Conservation (phyloP, 2,888 invertebrate genomes). For the Cerceris rybyensis region DNA sequence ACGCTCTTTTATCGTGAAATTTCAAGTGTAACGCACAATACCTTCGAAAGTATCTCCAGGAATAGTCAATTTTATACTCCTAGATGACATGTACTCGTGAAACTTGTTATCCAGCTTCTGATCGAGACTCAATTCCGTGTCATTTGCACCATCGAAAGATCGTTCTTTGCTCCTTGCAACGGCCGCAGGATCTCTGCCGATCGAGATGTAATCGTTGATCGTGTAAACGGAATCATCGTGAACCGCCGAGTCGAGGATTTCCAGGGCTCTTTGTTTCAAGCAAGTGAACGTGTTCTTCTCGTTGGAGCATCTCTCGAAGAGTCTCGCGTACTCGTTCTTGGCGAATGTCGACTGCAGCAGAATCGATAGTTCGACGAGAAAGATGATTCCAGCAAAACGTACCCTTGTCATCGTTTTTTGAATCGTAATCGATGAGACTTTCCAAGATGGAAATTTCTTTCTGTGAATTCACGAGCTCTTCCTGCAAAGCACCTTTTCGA, state of each 20-base stretch:
- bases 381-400: slow-evolving; percentile 13
- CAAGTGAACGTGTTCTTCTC: slow-evolving; percentile 79
- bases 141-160: slow-evolving; percentile 57
- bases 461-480: background rate
- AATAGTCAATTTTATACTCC: slow-evolving; percentile 78
- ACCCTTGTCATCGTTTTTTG: slow-evolving; percentile 38
- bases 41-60: slow-evolving; percentile 80
- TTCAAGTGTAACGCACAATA: slow-evolving; percentile 42
- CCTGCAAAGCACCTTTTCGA: too few species aligned
- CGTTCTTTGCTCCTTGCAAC: slow-evolving; percentile 46
- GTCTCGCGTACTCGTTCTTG: slow-evolving; percentile 72
- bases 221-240: slow-evolving; percentile 77
- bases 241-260: slow-evolving; percentile 76
- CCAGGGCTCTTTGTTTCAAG: slow-evolving; percentile 75
- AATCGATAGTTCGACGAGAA: slow-evolving; percentile 55
- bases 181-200: slow-evolving; percentile 71
- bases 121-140: slow-evolving; percentile 72
- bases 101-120: slow-evolving; percentile 78
- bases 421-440: background rate
- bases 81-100: slow-evolving; percentile 76
- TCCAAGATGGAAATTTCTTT: background rate
- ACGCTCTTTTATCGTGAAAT: too few species aligned
- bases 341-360: slow-evolving; percentile 45
- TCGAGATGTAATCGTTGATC: slow-evolving; percentile 77
- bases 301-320: slow-evolving; percentile 77